Conservation (phyloP, 2,888 invertebrate genomes). For the Deroplatys truncata region DNA sequence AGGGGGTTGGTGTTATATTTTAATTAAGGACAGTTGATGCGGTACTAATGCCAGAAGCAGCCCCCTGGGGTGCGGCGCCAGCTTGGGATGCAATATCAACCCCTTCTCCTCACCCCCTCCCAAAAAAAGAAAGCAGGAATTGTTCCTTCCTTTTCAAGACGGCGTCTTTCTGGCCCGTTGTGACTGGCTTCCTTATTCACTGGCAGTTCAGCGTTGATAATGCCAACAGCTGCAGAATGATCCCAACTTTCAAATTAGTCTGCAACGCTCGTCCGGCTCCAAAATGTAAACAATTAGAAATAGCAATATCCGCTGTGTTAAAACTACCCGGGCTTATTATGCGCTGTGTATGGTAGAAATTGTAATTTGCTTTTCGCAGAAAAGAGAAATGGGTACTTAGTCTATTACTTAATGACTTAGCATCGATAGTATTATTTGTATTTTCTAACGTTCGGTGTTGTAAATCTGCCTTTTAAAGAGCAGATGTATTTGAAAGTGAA, state of each 20-base stretch:
- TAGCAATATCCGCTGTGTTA: neutral
- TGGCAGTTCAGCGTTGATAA: neutral
- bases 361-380: too few relatives aligned
- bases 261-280: neutral
- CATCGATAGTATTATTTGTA: too few relatives aligned
- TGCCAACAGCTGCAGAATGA: neutral
- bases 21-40: constrained; percentile 25
- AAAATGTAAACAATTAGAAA: neutral
- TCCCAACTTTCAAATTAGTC: neutral
- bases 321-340: neutral
- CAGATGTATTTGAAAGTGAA: too few relatives aligned
- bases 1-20: constrained; percentile 16
- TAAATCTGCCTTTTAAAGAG: too few relatives aligned
- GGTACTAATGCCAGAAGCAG: constrained; percentile 17
- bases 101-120: neutral
- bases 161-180: neutral
- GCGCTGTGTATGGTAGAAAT: too few relatives aligned
- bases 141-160: neutral
- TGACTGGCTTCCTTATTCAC: neutral
- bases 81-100: constrained; percentile 10
- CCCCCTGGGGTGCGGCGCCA: neutral
- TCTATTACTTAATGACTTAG: too few relatives aligned
- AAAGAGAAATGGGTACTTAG: too few relatives aligned
- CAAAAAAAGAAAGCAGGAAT: neutral
- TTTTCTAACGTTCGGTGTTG: too few relatives aligned